Conservation (phyloP, 2,113 vertebrate species). For the Azemiops feae region DNA sequence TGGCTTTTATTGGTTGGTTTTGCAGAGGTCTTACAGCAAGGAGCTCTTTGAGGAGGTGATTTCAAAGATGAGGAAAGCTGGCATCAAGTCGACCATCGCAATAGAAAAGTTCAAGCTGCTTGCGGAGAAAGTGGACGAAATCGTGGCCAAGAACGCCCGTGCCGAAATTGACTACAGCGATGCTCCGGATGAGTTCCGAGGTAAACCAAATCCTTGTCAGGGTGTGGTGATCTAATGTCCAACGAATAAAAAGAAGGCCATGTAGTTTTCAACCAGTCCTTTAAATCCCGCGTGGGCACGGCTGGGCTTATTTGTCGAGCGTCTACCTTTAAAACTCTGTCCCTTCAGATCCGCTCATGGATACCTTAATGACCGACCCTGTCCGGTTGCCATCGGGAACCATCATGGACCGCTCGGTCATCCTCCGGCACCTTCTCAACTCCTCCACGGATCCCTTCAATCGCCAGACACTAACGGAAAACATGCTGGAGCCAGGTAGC, state of each 20-base stretch:
- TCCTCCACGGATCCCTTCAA: conserved; percentile 98
- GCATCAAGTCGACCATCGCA: conserved; percentile 97
- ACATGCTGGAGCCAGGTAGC: conserved; percentile 95
- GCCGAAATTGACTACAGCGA: conserved; percentile 98
- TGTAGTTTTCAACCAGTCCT: neutral
- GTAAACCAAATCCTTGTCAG: too few relatives aligned
- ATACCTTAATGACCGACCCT: conserved; percentile 96
- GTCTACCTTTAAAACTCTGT: neutral
- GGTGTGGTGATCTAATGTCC: neutral
- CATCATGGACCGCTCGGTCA: conserved; percentile 96
- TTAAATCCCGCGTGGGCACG: too few relatives aligned
- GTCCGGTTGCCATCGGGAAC: conserved; percentile 94
- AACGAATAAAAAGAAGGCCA: neutral
- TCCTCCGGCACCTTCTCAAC: conserved; percentile 94
- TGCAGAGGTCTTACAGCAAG: conserved; percentile 95
- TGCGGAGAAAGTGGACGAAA: conserved; percentile 94
- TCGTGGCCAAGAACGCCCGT: conserved; percentile 93
- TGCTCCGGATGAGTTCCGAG: conserved; percentile 97
- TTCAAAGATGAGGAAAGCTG: conserved; percentile 97
- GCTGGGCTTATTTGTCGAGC: neutral
- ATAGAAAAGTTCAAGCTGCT: conserved; percentile 98
- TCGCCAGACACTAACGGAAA: conserved; percentile 92
- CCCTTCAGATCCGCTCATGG: conserved; percentile 91
- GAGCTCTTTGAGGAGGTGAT: conserved; percentile 97
- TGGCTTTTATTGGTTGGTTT: conserved; percentile 5